Base-by-base conservation (phyloP, 30 jellyfish, hydroid and myxozoan genomes). In the Aurelia aurita region DNA sequence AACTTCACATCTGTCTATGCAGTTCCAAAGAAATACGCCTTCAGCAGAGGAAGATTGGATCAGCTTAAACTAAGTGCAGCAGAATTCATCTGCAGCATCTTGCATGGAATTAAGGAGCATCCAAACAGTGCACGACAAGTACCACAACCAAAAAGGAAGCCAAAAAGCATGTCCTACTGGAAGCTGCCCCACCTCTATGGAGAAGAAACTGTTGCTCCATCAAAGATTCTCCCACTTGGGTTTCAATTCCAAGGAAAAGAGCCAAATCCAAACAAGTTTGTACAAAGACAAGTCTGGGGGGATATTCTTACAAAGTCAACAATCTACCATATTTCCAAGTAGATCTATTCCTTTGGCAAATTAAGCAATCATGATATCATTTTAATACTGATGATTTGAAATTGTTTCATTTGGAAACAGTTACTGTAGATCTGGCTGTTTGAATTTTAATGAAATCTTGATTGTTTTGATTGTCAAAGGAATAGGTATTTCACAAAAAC, bases 141-240 rank as follows among this genome's bases (percentile, higher is more conserved):
- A 5, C 14, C 25, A 21, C 25, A 74, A 39, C 74, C 86, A 74
- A 32, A 55, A 55, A 58, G 86, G 25, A 51, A 55, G 53, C 86
- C 20, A 20, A 74, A 51, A 35, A 15, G 58, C 4, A 32, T 74
- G 73, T 20, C 74, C 12, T 49, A 74, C 73, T 74, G 74, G 86
- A 54, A 75, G 64, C n/a, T 75, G 35, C 87, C 87, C 29, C 25
- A 59, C 58, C 23, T 75, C 65, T 75, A 53, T 22, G 76, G 75
- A 53, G 87, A 75, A 6, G 75, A 75, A 18, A 23, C 75, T 14
- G 87, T 69, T 19, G 62, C 53, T 9, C n/a, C 87, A 75, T n/a
- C 74, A n/a, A 57, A 75, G 75, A 43, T 57, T 59, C 76, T 75
- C 34, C 87, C 87, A 47, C 63, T 75, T 75, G 74, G 87, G 21